A percentile compares a stretch with the other conserved stretches of the same genome.
Evolutionary conservation across 2,113 vertebrate species (phyloP).

Genomic region (Regulus satrapa): DNA sequence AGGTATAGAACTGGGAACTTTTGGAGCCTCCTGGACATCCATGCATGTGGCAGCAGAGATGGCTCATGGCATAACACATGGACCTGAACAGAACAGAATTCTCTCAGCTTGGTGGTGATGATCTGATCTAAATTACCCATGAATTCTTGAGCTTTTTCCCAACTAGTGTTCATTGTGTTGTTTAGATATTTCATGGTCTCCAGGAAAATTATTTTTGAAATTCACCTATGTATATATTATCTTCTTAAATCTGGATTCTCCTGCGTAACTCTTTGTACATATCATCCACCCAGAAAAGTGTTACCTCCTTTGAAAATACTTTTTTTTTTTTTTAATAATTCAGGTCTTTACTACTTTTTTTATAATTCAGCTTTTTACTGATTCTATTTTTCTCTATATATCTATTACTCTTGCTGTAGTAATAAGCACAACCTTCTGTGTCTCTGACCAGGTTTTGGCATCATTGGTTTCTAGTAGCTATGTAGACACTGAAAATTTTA

Average conservation of each 20-base stretch:
- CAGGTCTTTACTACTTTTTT: neutral
- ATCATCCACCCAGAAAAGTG: neutral
- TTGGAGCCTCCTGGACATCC: neutral
- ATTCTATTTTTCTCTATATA: neutral
- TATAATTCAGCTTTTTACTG: neutral
- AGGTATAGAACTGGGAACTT: neutral
- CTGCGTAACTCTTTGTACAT: neutral
- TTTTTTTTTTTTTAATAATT: neutral
- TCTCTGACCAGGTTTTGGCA: neutral
- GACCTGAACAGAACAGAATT: neutral
- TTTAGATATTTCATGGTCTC: neutral
- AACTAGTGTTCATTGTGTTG: neutral
- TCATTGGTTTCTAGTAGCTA: neutral
- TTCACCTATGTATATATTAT: neutral
- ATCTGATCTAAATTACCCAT: neutral
- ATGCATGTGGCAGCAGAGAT: rapidly evolving
- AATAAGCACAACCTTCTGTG: neutral
- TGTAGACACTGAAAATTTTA: neutral
- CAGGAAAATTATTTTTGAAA: neutral
- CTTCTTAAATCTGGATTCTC: neutral
- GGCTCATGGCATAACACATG: rapidly evolving
- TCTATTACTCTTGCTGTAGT: neutral
- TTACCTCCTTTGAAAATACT: neutral
- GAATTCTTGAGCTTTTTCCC: neutral
- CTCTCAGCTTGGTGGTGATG: neutral